phyloP scores from a whole-genome alignment of 2,888 invertebrate species.

The Cephus sareptanus region DNA sequence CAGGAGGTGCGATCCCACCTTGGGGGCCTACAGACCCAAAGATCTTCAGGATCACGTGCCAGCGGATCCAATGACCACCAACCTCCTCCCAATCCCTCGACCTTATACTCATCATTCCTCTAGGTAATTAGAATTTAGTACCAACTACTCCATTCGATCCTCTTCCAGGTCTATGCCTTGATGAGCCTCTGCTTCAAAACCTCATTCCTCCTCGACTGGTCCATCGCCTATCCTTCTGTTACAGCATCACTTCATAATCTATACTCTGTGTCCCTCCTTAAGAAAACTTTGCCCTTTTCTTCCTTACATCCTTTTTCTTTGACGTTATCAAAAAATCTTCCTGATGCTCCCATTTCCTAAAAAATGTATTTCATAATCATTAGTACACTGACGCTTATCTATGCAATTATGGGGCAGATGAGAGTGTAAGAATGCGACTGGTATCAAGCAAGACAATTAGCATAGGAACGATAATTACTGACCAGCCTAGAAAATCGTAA shows the following conservation, averaged over 20 bases:
- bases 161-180: neutral
- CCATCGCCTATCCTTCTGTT: neutral
- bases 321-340: neutral
- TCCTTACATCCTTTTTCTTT: neutral
- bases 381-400: neutral
- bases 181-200: neutral
- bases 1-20: constrained; percentile 45
- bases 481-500: neutral
- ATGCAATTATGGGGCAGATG: neutral
- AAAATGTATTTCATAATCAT: neutral
- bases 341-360: neutral
- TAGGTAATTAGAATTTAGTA: neutral
- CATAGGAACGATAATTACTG: neutral
- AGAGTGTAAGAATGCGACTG: neutral
- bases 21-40: constrained; percentile 15
- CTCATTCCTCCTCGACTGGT: neutral
- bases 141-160: neutral
- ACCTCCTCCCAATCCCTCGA: neutral
- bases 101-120: neutral
- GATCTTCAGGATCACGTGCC: neutral
- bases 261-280: neutral
- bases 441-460: neutral
- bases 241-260: neutral
- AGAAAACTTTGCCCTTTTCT: neutral
- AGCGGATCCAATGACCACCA: neutral